Evolutionary conservation across 2,113 vertebrate species (phyloP).

Genomic region (Pedionomus torquatus): DNA sequence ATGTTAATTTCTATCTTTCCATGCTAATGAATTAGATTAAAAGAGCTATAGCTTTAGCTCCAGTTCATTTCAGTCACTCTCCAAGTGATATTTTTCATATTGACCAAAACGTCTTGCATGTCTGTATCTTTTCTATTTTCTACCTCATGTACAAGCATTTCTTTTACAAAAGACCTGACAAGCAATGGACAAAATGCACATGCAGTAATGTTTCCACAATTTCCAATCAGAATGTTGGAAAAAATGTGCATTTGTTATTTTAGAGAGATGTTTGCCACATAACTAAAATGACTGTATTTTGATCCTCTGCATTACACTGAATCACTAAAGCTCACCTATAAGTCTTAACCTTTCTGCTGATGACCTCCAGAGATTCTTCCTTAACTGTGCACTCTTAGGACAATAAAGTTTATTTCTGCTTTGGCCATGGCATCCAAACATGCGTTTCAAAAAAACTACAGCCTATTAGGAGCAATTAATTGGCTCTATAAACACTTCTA

Average conservation of each 20-base stretch:
- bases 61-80: neutral
- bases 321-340: neutral
- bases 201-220: neutral
- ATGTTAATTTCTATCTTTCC: neutral
- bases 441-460: conserved; percentile 42
- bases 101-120: neutral
- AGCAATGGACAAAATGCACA: neutral
- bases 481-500: conserved; percentile 15
- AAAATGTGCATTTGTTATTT: neutral
- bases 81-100: neutral
- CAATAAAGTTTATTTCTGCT: neutral
- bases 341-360: neutral
- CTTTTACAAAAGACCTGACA: neutral
- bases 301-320: neutral
- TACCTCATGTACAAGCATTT: neutral
- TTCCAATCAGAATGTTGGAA: neutral
- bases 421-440: neutral
- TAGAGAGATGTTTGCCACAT: neutral
- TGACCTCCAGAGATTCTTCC: neutral
- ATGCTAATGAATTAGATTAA: neutral
- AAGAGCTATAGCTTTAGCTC: neutral
- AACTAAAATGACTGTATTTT: neutral
- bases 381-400: neutral
- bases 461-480: conserved; percentile 57
- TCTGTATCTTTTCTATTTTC: neutral